These are phyloP conservation scores for Leptobrachium ailaonicum DNA, from an alignment of 2,113 vertebrate genomes.

Conservation along the genomic window DNA sequence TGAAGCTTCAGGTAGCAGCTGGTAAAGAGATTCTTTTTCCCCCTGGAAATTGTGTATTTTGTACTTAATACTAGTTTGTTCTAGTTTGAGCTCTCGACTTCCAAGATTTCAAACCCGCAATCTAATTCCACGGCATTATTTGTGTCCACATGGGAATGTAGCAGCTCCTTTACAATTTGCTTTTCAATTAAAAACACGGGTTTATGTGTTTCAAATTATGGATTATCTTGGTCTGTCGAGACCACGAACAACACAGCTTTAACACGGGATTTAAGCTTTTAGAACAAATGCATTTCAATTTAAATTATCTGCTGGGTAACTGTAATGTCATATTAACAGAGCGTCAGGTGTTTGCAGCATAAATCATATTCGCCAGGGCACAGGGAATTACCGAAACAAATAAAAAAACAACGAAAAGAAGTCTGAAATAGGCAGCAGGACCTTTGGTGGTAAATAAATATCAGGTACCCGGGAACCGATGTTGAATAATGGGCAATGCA, in stretches of 20 bases:
- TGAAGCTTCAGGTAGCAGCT: conserved; percentile 31
- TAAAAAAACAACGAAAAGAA: no score
- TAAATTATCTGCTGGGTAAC: conserved; percentile 22
- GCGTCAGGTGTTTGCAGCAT: neutral
- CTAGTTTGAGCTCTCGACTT: conserved; percentile 2
- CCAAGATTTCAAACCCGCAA: neutral
- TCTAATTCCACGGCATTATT: conserved; percentile 18
- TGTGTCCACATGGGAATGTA: conserved; percentile 22
- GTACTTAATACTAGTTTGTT: conserved; percentile 23
- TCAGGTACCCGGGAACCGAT: no score
- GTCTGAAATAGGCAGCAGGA: no score
- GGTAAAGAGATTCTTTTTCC: neutral
- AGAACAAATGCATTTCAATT: conserved; percentile 27
- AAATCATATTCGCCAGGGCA: no score
- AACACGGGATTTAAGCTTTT: conserved; percentile 17
- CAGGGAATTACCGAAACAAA: no score
- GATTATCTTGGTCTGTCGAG: conserved; percentile 12
- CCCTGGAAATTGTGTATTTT: conserved; percentile 7
- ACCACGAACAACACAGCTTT: neutral
- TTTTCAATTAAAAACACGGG: conserved; percentile 44
- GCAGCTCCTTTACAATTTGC: conserved; percentile 27
- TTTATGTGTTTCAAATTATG: conserved; percentile 40
- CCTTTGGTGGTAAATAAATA: no score
- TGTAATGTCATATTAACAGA: neutral
- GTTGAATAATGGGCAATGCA: no score